phyloP scores from a whole-genome alignment of 2,797 vertebrate genomes.

The Octomys mimax region DNA sequence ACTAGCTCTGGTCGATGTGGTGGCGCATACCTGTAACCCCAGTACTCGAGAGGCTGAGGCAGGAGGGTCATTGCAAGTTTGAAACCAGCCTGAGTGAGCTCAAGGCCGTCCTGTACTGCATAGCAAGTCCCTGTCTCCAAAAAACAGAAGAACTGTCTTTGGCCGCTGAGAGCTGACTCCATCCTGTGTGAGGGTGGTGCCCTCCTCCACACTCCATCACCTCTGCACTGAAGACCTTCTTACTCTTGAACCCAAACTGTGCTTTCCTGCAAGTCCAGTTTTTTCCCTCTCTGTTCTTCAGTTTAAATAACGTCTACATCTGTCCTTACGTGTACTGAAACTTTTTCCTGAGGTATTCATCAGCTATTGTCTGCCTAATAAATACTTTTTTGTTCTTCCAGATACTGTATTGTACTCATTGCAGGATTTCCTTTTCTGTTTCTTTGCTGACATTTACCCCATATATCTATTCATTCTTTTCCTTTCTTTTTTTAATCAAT shows the following conservation, averaged over 20 bases:
- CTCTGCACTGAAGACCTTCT: not conserved
- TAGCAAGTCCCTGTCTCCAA: too few relatives aligned
- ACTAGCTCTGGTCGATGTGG: not conserved
- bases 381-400: conserved; percentile 13
- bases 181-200: not conserved
- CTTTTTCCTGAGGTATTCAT: not conserved
- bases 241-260: not conserved
- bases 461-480: not conserved
- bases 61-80: too few relatives aligned
- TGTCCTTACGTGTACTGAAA: not conserved
- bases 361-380: not conserved
- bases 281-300: not conserved
- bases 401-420: not conserved
- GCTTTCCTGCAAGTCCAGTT: not conserved
- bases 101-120: too few relatives aligned
- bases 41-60: too few relatives aligned
- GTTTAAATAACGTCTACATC: not conserved
- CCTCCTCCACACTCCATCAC: not conserved
- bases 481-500: conserved; percentile 49
- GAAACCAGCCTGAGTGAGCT: too few relatives aligned
- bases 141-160: not conserved
- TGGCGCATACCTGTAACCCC: too few relatives aligned
- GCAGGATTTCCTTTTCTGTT: conserved; percentile 11
- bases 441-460: not conserved
- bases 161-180: not conserved